Conservation (phyloP, 2,797 vertebrate genomes). For the Labroides dimidiatus region DNA sequence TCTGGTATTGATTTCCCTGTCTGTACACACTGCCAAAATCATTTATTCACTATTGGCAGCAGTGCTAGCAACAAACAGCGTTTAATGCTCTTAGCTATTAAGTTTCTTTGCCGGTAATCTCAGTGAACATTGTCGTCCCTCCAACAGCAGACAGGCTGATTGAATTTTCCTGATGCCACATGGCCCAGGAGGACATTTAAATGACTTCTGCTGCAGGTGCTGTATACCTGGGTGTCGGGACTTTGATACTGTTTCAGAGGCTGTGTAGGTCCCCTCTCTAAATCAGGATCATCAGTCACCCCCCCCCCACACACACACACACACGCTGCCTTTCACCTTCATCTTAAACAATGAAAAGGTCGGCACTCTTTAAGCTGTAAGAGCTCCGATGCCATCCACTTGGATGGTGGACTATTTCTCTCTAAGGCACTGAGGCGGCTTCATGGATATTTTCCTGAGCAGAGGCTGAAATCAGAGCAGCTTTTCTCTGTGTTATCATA, state of each 20-base stretch:
- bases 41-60: slow-evolving; percentile 97
- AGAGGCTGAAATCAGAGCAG: slow-evolving; percentile 32
- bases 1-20: slow-evolving; percentile 98
- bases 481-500: not conserved
- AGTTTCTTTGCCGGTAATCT: slow-evolving; percentile 87
- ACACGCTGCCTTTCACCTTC: slow-evolving; percentile 60
- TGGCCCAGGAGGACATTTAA: slow-evolving; percentile 81
- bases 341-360: slow-evolving; percentile 75
- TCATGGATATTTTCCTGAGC: slow-evolving; percentile 40
- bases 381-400: slow-evolving; percentile 64
- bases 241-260: slow-evolving; percentile 75
- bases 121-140: slow-evolving; percentile 69
- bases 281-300: slow-evolving; percentile 80
- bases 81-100: slow-evolving; percentile 89
- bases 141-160: slow-evolving; percentile 78
- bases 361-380: slow-evolving; percentile 67
- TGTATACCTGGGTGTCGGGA: slow-evolving; percentile 69
- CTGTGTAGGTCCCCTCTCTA: slow-evolving; percentile 69
- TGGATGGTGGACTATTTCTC: slow-evolving; percentile 53
- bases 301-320: slow-evolving; percentile 39
- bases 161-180: slow-evolving; percentile 77
- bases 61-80: slow-evolving; percentile 89
- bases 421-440: slow-evolving; percentile 33
- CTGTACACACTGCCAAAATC: slow-evolving; percentile 92
- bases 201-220: slow-evolving; percentile 80